Evolutionary conservation across 2,113 vertebrate species (phyloP), one percentile per base, ranked within the genome.

Genomic region (Uropsilus gracilis): DNA sequence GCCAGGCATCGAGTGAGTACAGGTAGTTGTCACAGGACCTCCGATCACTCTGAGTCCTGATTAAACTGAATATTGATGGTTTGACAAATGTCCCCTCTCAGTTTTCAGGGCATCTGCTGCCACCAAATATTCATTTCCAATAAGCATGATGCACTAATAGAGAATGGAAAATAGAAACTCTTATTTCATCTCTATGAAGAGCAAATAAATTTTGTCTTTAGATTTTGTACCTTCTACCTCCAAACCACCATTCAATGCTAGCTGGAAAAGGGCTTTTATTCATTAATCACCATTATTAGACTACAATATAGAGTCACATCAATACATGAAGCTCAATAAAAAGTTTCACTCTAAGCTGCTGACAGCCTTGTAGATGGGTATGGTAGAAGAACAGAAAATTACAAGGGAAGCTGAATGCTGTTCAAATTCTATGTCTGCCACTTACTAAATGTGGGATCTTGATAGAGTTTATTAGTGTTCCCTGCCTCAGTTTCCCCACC

Each of bases 1-100:
- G 44, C 14, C 24, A 13, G 55, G 24, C 17, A 10, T 37, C 30
- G 91, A 66, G 11, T 0, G 8, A 48, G 66, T 68, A 6, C 20
- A 57, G 39, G 16, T 53, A 26, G n/a, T 34, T 44, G 68, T 32
- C 20, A 4, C 44, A n/a, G 50, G 82, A 17, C 3, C 37, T 34
- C 30, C 6, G 8, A 55, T 72, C 39, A 3, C 37, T 66, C 42
- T 78, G 53, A 14, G 63, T 83, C 50, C 44, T 46, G 86, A 89
- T 89, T 80, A 86, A 69, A 72, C 53, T 57, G 68, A 89, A 37
- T 39, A 89, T 73, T 63, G 57, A 50, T 69, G 44, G 73, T 46
- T 44, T 93, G 87, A 77, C 86, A 89, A 91, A 89, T 39, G 63
- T 86, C 69, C 37, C 57, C 48, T 68, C 86, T 95, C 63, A 89